Conservation (phyloP, 2,113 vertebrate genomes). For the Ciconia boyciana region DNA sequence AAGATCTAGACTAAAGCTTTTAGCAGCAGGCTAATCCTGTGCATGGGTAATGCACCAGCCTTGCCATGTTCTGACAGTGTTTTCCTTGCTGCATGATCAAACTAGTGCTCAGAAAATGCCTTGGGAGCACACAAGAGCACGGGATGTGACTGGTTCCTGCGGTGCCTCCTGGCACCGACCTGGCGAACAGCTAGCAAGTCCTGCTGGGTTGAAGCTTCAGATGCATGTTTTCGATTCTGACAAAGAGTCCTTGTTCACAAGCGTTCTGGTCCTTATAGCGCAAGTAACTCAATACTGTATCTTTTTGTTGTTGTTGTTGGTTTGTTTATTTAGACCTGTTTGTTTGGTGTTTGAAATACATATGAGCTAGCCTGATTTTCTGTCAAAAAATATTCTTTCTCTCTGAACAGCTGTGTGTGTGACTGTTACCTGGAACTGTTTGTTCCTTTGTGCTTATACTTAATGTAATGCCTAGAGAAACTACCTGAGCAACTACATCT, state of each 20-base stretch:
- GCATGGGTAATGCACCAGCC: neutral
- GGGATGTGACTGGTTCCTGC: neutral
- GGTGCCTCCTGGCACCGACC: neutral
- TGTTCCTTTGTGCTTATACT: constrained; percentile 39
- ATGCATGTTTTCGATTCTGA: neutral
- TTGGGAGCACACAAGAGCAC: neutral
- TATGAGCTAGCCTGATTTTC: neutral
- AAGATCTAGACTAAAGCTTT: neutral
- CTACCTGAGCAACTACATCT: neutral
- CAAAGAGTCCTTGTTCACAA: neutral
- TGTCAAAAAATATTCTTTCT: neutral
- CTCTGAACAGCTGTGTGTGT: neutral
- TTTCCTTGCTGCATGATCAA: neutral
- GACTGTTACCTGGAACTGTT: constrained; percentile 43
- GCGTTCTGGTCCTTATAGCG: neutral
- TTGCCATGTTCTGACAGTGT: neutral
- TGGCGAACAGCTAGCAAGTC: neutral
- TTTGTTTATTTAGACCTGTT: constrained; percentile 10
- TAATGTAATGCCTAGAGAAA: neutral
- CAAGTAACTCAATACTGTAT: neutral
- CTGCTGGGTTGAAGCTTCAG: neutral
- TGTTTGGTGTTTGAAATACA: constrained; percentile 13
- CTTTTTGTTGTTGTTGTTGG: neutral
- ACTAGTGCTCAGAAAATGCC: neutral
- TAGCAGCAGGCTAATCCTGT: neutral